Conservation (phyloP, 2,797 vertebrate genomes). For the Spatula versicolor region DNA sequence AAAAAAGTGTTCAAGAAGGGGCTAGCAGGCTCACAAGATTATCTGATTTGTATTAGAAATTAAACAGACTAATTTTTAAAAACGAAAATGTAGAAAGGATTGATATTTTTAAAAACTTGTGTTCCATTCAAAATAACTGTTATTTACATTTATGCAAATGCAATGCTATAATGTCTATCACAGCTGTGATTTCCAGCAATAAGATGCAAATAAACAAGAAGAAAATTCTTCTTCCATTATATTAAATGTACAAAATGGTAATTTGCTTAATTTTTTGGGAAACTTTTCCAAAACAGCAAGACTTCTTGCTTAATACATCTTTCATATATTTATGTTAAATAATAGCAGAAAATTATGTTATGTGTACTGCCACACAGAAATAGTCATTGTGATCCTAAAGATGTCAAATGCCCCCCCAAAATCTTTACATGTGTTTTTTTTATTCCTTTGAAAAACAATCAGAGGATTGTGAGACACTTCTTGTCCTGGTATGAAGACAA, state of each 20-base stretch:
- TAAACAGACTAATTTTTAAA: neutral
- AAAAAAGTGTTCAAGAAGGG: neutral
- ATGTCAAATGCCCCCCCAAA: constrained; percentile 5
- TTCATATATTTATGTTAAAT: neutral
- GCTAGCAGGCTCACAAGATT: neutral
- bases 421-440: neutral
- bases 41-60: neutral
- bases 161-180: neutral
- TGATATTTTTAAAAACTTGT: neutral
- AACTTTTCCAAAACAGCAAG: neutral
- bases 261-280: neutral
- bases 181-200: neutral
- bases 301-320: neutral
- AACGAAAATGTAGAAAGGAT: neutral
- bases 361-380: neutral
- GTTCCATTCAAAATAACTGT: neutral
- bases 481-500: neutral
- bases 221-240: neutral
- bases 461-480: neutral
- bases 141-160: neutral
- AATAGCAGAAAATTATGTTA: neutral
- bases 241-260: neutral
- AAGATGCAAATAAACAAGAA: neutral
- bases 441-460: constrained; percentile 31
- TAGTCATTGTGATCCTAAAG: neutral